A percentile compares a stretch with the other conserved stretches of the same genome.
Evolutionary conservation across 2,888 invertebrate species (phyloP).

Genomic region (Cryptocephalus moraei): DNA sequence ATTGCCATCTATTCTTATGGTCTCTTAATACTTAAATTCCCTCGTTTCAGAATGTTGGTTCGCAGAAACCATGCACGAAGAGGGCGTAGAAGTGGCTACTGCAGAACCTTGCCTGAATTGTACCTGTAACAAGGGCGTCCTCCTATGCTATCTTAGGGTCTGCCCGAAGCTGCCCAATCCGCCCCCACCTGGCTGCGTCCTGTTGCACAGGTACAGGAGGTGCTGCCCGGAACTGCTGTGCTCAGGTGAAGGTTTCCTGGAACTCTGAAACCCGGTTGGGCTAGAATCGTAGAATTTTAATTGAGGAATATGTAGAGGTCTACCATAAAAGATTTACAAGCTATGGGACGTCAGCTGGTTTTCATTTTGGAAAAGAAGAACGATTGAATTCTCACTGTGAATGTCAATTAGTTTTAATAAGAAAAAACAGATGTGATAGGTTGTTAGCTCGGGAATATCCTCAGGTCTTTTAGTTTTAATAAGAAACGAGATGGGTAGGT

Average conservation of each 20-base stretch:
- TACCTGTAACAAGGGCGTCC: conserved; percentile 58
- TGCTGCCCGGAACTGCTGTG: conserved; percentile 76
- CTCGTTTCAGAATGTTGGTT: conserved; percentile 57
- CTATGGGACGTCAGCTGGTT: too few relatives aligned
- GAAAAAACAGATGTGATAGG: too few relatives aligned
- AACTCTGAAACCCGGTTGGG: not conserved
- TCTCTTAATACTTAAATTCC: not conserved
- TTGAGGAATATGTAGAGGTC: too few relatives aligned
- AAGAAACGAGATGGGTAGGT: too few relatives aligned
- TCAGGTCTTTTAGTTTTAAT: too few relatives aligned
- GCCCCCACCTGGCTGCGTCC: conserved; percentile 62
- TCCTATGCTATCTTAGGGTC: conserved; percentile 66
- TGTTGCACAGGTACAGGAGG: conserved; percentile 53
- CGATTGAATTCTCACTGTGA: too few relatives aligned
- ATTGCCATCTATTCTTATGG: too few relatives aligned
- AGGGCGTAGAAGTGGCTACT: conserved; percentile 55
- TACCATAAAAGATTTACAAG: too few relatives aligned
- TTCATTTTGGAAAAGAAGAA: too few relatives aligned
- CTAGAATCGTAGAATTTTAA: too few relatives aligned
- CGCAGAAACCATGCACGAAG: conserved; percentile 56
- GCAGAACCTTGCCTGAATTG: conserved; percentile 71
- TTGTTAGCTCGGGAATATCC: too few relatives aligned
- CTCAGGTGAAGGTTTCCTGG: conserved; percentile 41
- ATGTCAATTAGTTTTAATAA: too few relatives aligned
- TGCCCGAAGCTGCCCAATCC: conserved; percentile 67